Conservation (phyloP, 2,888 invertebrate genomes). For the Mallateleia sp. region DNA sequence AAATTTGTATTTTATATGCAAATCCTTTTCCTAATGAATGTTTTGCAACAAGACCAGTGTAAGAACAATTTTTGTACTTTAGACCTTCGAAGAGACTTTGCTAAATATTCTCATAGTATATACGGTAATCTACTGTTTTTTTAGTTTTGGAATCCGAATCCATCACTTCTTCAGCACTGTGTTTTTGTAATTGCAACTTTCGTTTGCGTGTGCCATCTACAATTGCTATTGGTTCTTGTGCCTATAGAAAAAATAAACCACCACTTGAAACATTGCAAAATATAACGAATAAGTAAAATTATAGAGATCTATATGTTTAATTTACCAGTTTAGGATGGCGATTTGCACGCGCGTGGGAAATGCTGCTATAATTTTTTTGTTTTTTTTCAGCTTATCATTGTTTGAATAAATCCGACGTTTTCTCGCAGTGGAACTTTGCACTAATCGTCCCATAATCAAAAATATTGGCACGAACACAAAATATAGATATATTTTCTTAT, state of each 20-base stretch:
- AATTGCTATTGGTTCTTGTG: not conserved
- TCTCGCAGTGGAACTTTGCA: not conserved
- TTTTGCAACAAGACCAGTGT: conserved; percentile 13
- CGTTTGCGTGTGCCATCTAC: conserved; percentile 16
- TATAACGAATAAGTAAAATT: not conserved
- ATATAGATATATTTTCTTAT: not conserved
- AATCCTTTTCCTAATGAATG: conserved; percentile 24
- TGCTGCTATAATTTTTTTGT: not conserved
- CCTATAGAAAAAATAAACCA: not conserved
- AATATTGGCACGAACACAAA: not conserved
- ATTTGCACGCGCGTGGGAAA: not conserved
- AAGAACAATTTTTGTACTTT: conserved; percentile 29
- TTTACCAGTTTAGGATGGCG: not conserved
- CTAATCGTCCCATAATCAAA: not conserved
- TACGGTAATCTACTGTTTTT: conserved; percentile 21
- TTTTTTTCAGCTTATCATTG: conserved; percentile 6
- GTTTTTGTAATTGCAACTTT: conserved; percentile 5
- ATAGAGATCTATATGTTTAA: not conserved
- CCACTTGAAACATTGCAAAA: not conserved
- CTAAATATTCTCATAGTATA: conserved; percentile 33
- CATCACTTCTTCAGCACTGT: conserved; percentile 18
- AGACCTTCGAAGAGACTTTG: conserved; percentile 14
- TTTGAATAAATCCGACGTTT: conserved; percentile 17
- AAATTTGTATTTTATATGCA: conserved; percentile 33
- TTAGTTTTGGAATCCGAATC: conserved; percentile 6